A percentile compares a stretch with the other conserved stretches of the same genome.
Evolutionary conservation across 1,140 invertebrate genomes (phyloP).

Genomic region (Agraylea sexmaculata): DNA sequence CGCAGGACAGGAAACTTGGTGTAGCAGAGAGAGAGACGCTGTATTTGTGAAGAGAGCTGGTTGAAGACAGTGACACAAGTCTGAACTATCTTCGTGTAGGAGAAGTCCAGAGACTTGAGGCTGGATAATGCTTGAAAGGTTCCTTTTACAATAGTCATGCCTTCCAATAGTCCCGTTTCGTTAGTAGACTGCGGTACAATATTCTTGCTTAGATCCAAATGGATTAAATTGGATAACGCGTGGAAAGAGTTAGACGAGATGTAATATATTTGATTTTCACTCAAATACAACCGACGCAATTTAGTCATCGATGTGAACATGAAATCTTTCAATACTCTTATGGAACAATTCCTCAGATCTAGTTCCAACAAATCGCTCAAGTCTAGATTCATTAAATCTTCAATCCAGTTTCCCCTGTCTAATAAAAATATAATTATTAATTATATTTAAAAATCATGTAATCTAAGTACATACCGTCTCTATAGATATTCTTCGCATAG

Average conservation of each 20-base stretch:
- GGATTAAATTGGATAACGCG: slow-evolving; percentile 28
- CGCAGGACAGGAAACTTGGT: slow-evolving; percentile 28
- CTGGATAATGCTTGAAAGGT: slow-evolving; percentile 28
- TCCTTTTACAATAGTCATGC: slow-evolving; percentile 24
- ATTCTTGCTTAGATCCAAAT: slow-evolving; percentile 43
- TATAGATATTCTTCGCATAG: not conserved
- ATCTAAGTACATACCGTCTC: not conserved
- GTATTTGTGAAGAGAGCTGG: slow-evolving; percentile 27
- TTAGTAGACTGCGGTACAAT: slow-evolving; percentile 22
- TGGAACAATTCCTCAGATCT: slow-evolving; percentile 43
- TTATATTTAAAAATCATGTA: not conserved
- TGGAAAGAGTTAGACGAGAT: slow-evolving; percentile 31
- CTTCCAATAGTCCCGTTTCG: slow-evolving; percentile 21
- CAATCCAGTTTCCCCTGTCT: slow-evolving; percentile 16
- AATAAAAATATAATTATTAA: slow-evolving; percentile 7
- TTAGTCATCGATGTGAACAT: slow-evolving; percentile 34
- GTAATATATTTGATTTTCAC: slow-evolving; percentile 37
- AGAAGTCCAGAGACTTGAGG: slow-evolving; percentile 39
- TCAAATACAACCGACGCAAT: slow-evolving; percentile 36
- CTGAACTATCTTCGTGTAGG: slow-evolving; percentile 32
- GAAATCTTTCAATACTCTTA: slow-evolving; percentile 29
- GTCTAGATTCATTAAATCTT: slow-evolving; percentile 15
- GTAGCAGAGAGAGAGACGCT: slow-evolving; percentile 41
- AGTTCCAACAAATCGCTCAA: slow-evolving; percentile 33
- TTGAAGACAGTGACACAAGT: slow-evolving; percentile 29